Evolutionary conservation across 2,888 invertebrate species (phyloP), one percentile per base, ranked within the genome.

Genomic region (Erannis defoliaria): DNA sequence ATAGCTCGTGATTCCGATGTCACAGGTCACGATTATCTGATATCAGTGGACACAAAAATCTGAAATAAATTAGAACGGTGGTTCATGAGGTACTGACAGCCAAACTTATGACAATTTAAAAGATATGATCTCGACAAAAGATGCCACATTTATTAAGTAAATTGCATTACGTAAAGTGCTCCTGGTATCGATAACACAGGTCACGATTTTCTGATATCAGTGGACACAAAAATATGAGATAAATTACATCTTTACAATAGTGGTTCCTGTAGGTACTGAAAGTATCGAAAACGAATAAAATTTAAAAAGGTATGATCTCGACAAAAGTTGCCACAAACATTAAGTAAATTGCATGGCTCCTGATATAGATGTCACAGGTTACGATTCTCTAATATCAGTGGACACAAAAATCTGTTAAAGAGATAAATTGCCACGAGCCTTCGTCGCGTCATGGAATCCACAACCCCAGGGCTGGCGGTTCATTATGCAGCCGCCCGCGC

Each of bases 401-500:
- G 43, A 4, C 4, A 16, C 2, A 45, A 45, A 26, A 45, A 45
- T 45, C 10, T 26, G 10, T 26, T 26, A 45, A 26, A 9, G 26
- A 26, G 16, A 45, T 26, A 14, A 0, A 14, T 26, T 12, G 26
- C 19, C 14, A 14, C 23, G 8, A n/a, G 14, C 9, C n/a, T 66
- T 62, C 70, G 40, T 26, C 18, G 40, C 72, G 70, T 60, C 75
- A 73, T 67, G 66, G 74, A 75, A 69, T 73, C 74, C 76, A 74
- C 78, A 23, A 29, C 43, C 43, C 60, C 70, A 60, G 72, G 78
- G 71, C 66, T 68, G 79, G 74, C 72, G 71, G 75, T 88, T 90
- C 91, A 91, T 92, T 91, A 91, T 91, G 90, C 91, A 89, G 84
- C 86, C 88, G 82, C 89, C 89, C 88, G 84, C 86, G 81, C 85